These are phyloP conservation scores for Chloroclysta siterata DNA, from an alignment of 2,888 invertebrate species.

Conservation along the genomic window DNA sequence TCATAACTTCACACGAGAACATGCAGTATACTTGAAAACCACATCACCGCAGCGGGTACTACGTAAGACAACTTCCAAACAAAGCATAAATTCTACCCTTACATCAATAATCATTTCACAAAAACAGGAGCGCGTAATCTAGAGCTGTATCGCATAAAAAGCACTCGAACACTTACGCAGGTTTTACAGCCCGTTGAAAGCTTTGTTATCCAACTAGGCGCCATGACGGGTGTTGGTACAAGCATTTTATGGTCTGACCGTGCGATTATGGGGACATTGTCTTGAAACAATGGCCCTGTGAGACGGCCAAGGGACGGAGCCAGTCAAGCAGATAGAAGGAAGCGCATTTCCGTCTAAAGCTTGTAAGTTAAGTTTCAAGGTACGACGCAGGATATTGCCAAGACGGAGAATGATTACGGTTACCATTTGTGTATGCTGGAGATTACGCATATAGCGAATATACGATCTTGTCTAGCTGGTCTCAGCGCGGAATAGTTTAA, in stretches of 20 bases:
- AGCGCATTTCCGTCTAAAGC: conserved; percentile 69
- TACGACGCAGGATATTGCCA: conserved; percentile 49
- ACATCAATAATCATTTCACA: neutral
- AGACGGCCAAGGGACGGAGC: conserved; percentile 55
- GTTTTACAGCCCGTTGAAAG: conserved; percentile 33
- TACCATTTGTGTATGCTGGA: neutral
- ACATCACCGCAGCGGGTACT: too few species aligned
- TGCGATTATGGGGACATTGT: conserved; percentile 53
- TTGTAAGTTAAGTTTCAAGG: conserved; percentile 40
- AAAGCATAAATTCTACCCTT: neutral
- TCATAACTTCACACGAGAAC: too few species aligned
- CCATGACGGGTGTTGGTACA: conserved; percentile 39
- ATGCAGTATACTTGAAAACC: too few species aligned
- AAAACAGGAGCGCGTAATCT: conserved; percentile 21
- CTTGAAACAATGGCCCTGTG: conserved; percentile 59
- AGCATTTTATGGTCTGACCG: conserved; percentile 46
- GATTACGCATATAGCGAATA: neutral
- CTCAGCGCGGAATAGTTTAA: neutral
- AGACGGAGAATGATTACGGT: conserved; percentile 8
- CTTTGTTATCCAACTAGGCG: conserved; percentile 42
- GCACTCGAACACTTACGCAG: conserved; percentile 19
- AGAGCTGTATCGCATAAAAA: conserved; percentile 26
- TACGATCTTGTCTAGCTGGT: neutral
- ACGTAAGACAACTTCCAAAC: neutral
- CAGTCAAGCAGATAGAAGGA: conserved; percentile 68